A percentile compares a stretch with the other conserved stretches of the same genome.
phyloP scores from a whole-genome alignment of 2,797 vertebrate genomes.

The Pampus argenteus region DNA sequence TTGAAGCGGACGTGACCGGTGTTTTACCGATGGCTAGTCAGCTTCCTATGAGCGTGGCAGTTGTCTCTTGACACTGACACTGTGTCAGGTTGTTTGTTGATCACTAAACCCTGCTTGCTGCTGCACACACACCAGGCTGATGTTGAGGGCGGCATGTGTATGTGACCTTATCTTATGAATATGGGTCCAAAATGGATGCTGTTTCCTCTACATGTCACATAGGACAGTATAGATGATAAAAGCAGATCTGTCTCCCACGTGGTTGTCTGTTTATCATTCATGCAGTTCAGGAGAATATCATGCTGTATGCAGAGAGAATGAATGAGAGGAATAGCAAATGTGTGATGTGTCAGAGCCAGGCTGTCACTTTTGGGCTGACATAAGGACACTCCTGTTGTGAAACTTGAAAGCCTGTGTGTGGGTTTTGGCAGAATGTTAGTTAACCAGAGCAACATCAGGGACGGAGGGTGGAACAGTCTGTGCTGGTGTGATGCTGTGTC shows the following conservation, averaged over 20 bases:
- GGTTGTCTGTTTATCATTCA: neutral
- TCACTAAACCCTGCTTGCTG: slow-evolving; percentile 13
- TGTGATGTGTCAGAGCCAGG: slow-evolving; percentile 22
- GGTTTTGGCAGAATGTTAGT: no score
- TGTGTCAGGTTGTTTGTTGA: neutral
- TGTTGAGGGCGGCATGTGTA: slow-evolving; percentile 51
- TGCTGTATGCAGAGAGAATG: slow-evolving; percentile 12
- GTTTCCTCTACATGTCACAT: slow-evolving; percentile 6
- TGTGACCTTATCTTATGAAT: slow-evolving; percentile 52
- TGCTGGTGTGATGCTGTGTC: slow-evolving; percentile 46
- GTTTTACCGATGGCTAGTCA: neutral
- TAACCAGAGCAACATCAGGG: slow-evolving; percentile 20
- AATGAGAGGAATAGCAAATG: slow-evolving; percentile 20
- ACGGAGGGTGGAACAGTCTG: slow-evolving; percentile 8
- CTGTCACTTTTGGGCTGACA: slow-evolving; percentile 46
- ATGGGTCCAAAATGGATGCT: slow-evolving; percentile 65
- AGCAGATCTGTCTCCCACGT: neutral
- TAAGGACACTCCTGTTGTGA: slow-evolving; percentile 53
- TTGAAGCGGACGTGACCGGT: slow-evolving; percentile 9
- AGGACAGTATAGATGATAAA: neutral
- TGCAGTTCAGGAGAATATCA: neutral
- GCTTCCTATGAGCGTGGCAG: neutral
- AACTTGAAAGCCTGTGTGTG: slow-evolving; percentile 55
- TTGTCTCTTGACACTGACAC: neutral
- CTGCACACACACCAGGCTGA: slow-evolving; percentile 25